A percentile compares a stretch with the other conserved stretches of the same genome.
phyloP scores from a whole-genome alignment of 2,797 vertebrate genomes.

The Threskiornis aethiopicus region DNA sequence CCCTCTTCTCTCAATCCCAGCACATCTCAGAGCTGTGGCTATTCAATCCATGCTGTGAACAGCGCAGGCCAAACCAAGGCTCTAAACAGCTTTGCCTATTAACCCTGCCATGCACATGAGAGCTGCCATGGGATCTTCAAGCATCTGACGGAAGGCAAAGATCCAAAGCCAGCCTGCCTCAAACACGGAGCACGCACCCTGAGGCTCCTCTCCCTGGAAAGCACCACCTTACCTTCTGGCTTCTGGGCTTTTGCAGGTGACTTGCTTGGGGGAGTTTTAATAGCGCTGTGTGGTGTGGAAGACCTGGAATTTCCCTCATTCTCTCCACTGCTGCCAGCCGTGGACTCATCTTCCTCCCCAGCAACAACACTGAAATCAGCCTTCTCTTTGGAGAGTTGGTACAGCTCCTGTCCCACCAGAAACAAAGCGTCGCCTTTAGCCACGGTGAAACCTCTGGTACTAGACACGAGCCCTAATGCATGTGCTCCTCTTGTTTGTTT shows the following conservation, averaged over 20 bases:
- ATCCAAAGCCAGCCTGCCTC: not conserved
- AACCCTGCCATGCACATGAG: rapidly evolving
- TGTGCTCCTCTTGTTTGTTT: not conserved
- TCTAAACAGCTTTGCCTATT: not conserved
- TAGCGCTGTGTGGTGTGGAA: conserved; percentile 58
- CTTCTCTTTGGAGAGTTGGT: conserved; percentile 91
- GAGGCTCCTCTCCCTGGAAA: not conserved
- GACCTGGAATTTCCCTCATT: conserved; percentile 82
- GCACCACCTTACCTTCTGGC: conserved; percentile 41
- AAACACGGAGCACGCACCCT: not conserved
- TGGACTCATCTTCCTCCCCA: conserved; percentile 83
- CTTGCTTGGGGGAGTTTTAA: conserved; percentile 51
- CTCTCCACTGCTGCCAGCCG: conserved; percentile 80
- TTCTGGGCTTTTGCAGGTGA: conserved; percentile 64
- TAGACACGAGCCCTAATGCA: rapidly evolving
- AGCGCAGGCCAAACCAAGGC: not conserved
- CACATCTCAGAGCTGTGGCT: not conserved
- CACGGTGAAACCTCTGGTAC: not conserved
- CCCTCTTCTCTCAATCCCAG: not conserved
- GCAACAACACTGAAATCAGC: conserved; percentile 83
- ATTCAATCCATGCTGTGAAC: not conserved
- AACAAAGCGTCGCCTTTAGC: not conserved
- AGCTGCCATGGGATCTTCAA: not conserved
- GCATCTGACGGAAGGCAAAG: not conserved
- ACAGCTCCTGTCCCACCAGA: conserved; percentile 84